Evolutionary conservation across 2,888 invertebrate genomes (phyloP).

Genomic region (Drosophila paranaensis): DNA sequence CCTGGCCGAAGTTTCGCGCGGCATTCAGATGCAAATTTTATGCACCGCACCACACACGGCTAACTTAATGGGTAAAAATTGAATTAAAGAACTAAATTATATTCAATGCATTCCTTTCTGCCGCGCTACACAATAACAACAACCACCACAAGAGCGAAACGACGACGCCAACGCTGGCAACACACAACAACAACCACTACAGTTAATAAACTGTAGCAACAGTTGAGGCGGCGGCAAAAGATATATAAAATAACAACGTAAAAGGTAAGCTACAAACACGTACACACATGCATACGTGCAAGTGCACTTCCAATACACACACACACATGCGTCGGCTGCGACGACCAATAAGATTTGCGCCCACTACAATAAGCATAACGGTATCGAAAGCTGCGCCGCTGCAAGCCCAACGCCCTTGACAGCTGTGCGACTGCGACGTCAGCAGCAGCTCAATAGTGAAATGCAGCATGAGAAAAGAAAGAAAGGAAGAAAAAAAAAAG

Average conservation of each 20-base stretch:
- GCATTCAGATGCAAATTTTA: slow-evolving; percentile 45
- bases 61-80: slow-evolving; percentile 27
- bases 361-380: slow-evolving; percentile 50
- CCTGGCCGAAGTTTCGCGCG: slow-evolving; percentile 41
- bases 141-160: slow-evolving; percentile 34
- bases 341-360: slow-evolving; percentile 34
- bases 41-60: slow-evolving; percentile 22
- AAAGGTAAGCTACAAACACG: slow-evolving; percentile 45
- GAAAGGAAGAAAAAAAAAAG: slow-evolving; percentile 17
- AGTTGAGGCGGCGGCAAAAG: slow-evolving; percentile 66
- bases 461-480: slow-evolving; percentile 45
- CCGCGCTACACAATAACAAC: slow-evolving; percentile 33
- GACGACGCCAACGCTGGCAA: slow-evolving; percentile 44
- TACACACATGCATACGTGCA: slow-evolving; percentile 6
- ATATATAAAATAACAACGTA: slow-evolving; percentile 31
- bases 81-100: slow-evolving; percentile 43
- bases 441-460: slow-evolving; percentile 60
- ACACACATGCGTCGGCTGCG: slow-evolving; percentile 3
- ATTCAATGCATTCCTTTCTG: slow-evolving; percentile 59
- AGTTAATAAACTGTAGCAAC: slow-evolving; percentile 38
- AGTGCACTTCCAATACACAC: slow-evolving; percentile 15
- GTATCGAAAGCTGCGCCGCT: slow-evolving; percentile 31
- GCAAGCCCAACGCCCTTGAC: slow-evolving; percentile 68
- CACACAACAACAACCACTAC: slow-evolving; percentile 26
- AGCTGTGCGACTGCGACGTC: slow-evolving; percentile 47